Evolutionary conservation across 2,888 invertebrate species (phyloP), one percentile per base, ranked within the genome.

Genomic region (Phengaris alcon): DNA sequence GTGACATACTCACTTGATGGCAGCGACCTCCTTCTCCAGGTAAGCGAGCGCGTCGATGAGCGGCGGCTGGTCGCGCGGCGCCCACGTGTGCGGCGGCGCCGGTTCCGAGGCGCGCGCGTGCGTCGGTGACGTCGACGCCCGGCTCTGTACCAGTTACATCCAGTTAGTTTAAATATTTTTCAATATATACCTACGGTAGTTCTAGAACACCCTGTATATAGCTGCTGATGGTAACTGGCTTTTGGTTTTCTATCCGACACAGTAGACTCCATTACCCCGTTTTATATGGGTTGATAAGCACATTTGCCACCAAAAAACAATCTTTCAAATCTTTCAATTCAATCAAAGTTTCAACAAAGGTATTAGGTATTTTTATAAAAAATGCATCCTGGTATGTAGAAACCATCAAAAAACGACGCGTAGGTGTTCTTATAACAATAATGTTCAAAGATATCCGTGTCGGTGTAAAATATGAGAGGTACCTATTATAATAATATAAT

Each of bases 1-100:
- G 52, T 4, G 35, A 35, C 12, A 1, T 69, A 78, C 86, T 83
- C 80, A 93, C 93, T 90, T 93, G 77, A 93, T 89, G 75, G 84
- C 84, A 75, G 90, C 83, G 12, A 93, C 86, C 80, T 93, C 93
- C 75, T 90, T 93, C 81, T 93, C 93, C 22, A 93, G 82, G 73
- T 86, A 91, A 0, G 88, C 84, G 70, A 93, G 86, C 77, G 92
- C 91, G 79, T 90, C 89, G 13, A 91, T 90, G 4, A 92, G 79
- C 0, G 88, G 84, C 0, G 83, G 64, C 5, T 7, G 12, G 72
- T n/a, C 54, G 35, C 15, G 35, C 64, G 92, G 90, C 0, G 86
- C 78, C 93, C 93, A 93, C 2, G 93, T 92, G 86, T 93, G 93
- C 0, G 82, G 83, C 0, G 90, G n/a, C 78, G 79, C 80, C 0